Evolutionary conservation across 2,888 invertebrate genomes (phyloP), one percentile per base, ranked within the genome.

Genomic region (Acholoe squamosa): DNA sequence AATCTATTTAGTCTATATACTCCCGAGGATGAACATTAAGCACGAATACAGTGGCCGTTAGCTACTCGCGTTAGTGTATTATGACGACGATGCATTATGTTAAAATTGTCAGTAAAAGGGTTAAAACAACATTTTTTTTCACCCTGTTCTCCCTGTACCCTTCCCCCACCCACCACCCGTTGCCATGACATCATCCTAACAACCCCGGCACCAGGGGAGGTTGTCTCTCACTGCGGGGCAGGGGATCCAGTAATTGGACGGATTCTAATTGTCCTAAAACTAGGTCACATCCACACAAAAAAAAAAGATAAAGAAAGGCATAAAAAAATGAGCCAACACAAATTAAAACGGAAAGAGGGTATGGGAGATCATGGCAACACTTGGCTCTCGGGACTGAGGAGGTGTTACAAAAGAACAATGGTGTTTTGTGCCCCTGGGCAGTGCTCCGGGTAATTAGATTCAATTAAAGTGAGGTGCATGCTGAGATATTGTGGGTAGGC

Each of bases 181-280:
- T 71, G 71, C 71, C 71, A 71, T 71, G 71, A 71, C 71, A 71
- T 71, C 71, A 71, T 5, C 71, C 25, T 25, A 25, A 28, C 28
- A 71, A 71, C 71, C 3, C 28, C 5, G 71, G 16, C 28, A 14
- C 31, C 3, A 25, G 28, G 61, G 19, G 61, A 61, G 61, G 0
- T 61, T 22, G n/a, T n/a, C 14, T 71, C 12, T n/a, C 71, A 71
- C n/a, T n/a, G 28, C 14, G 28, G 31, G 71, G 25, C 5, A 25
- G 28, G 71, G 71, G 3, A 28, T 28, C 71, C 7, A 28, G 71
- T 28, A 28, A n/a, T 71, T 28, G 28, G 71, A 7, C 19, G 14
- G 19, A 71, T 71, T 71, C 71, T 71, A 28, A 28, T 71, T 25
- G 71, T 28, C 31, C 7, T 0, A 25, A 71, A 71, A 71, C 28